Evolutionary conservation across 2,797 vertebrate species (phyloP).

Genomic region (Syngnathus acus): DNA sequence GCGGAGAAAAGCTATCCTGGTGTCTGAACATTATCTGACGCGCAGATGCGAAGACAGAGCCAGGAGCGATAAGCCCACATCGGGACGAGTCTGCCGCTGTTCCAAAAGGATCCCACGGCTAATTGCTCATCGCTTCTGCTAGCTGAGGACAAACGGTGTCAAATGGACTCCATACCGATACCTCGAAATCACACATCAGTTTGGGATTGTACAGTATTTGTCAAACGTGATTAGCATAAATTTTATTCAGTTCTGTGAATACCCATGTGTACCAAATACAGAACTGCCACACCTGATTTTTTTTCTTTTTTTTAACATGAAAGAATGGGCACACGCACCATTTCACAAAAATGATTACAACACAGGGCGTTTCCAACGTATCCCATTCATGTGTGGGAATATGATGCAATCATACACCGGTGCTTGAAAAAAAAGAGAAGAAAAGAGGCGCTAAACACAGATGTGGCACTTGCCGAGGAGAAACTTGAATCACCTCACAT

Average conservation of each 20-base stretch:
- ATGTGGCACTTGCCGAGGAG: conserved; percentile 66
- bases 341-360: no score
- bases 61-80: conserved; percentile 31
- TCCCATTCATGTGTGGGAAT: neutral
- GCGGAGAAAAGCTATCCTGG: conserved; percentile 31
- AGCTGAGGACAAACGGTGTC: conserved; percentile 21
- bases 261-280: no score
- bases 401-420: neutral
- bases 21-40: conserved; percentile 17
- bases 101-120: conserved; percentile 14
- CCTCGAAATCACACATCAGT: neutral
- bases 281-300: no score
- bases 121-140: conserved; percentile 25
- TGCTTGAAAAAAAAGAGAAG: conserved; percentile 11
- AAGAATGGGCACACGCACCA: no score
- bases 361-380: neutral
- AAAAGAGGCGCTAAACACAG: conserved; percentile 67
- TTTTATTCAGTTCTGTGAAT: no score
- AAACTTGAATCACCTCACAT: conserved; percentile 81
- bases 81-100: conserved; percentile 21
- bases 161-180: neutral
- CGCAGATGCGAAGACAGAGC: conserved; percentile 13
- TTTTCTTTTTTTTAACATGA: no score
- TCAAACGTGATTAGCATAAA: no score
- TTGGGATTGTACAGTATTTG: neutral